Evolutionary conservation across 1,140 invertebrate species (phyloP).

Genomic region (Adelges cooleyi): DNA sequence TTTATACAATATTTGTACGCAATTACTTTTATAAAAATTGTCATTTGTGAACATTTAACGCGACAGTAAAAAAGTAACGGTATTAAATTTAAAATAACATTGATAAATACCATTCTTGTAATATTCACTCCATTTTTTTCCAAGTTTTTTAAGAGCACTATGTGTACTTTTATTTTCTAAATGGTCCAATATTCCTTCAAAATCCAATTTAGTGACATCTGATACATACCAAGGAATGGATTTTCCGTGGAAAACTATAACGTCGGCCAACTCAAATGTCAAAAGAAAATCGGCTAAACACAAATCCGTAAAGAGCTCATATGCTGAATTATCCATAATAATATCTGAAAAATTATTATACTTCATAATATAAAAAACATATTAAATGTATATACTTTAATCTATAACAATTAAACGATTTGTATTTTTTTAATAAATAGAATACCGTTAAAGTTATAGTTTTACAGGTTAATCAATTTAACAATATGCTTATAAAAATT

Average conservation of each 20-base stretch:
- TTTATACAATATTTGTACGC: too few species aligned
- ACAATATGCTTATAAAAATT: too few species aligned
- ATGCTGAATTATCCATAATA: constrained; percentile 86
- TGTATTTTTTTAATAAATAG: too few species aligned
- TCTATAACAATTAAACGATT: too few species aligned
- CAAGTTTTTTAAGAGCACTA: constrained; percentile 34
- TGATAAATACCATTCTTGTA: background rate
- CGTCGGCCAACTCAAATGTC: constrained; percentile 49
- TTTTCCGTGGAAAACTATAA: constrained; percentile 78
- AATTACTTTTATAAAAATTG: too few species aligned
- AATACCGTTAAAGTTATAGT: too few species aligned
- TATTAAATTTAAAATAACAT: too few species aligned
- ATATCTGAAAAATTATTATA: constrained; percentile 63
- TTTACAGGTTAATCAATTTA: too few species aligned
- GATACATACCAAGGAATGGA: constrained; percentile 93
- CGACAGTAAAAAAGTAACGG: too few species aligned
- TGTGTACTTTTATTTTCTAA: constrained; percentile 38
- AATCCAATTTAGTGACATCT: constrained; percentile 68
- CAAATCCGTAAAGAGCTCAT: constrained; percentile 85
- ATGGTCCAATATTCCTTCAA: constrained; percentile 53
- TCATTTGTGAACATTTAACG: too few species aligned
- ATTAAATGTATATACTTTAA: too few species aligned
- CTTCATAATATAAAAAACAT: too few species aligned
- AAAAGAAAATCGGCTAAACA: constrained; percentile 73
- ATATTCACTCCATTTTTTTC: constrained; percentile 1